Evolutionary conservation across 2,888 invertebrate species (phyloP).

Genomic region (Andrena praecox): DNA sequence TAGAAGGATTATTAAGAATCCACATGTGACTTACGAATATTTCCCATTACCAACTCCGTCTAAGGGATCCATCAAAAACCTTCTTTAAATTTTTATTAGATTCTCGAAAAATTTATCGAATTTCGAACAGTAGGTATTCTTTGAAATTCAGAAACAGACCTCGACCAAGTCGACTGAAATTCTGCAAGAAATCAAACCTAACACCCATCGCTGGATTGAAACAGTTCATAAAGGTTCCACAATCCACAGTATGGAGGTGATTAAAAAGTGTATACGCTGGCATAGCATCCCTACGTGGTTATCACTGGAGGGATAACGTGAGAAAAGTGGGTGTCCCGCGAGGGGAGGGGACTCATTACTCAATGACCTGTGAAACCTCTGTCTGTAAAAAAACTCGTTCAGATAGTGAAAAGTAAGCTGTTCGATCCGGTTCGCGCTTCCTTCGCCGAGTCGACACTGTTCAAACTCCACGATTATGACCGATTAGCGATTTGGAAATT

Average conservation of each 20-base stretch:
- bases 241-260: not conserved
- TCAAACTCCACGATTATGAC: conserved; percentile 67
- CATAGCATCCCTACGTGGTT: conserved; percentile 22
- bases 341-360: conserved; percentile 51
- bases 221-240: too few relatives aligned
- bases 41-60: too few relatives aligned
- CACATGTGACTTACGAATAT: too few relatives aligned
- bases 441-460: conserved; percentile 60
- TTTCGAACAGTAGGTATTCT: too few relatives aligned
- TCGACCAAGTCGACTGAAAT: too few relatives aligned
- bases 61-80: too few relatives aligned
- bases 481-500: conserved; percentile 53
- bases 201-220: too few relatives aligned
- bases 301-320: conserved; percentile 47
- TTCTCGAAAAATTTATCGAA: too few relatives aligned
- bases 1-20: too few relatives aligned
- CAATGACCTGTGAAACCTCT: conserved; percentile 64
- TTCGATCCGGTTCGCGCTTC: conserved; percentile 66
- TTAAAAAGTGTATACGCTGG: not conserved
- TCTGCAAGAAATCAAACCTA: too few relatives aligned
- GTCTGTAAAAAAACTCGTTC: conserved; percentile 74
- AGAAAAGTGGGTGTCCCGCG: conserved; percentile 33
- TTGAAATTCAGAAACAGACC: too few relatives aligned
- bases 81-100: too few relatives aligned
- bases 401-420: conserved; percentile 63